Base-by-base conservation (phyloP, 1,140 invertebrate species). In the Drosophila mauritiana region DNA sequence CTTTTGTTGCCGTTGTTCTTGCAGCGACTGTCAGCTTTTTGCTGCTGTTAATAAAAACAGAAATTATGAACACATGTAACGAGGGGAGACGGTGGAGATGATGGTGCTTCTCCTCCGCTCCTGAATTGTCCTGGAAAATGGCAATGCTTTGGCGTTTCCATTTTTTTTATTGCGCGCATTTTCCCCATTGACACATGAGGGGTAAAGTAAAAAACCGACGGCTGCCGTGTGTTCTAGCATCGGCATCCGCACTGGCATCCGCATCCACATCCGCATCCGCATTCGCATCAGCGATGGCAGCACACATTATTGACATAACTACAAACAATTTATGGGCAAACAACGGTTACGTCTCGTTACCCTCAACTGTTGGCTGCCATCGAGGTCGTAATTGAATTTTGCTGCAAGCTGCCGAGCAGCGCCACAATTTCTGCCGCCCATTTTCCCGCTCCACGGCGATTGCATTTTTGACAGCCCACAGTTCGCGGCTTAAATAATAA, bases 281-380 rank as follows among this genome's bases (percentile, higher is more conserved):
- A 22, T 22, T 34, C 22, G 49, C 40, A 61, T 52, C 49, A 34
- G 49, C 69, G 48, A 46, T 62, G 64, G 45, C 62, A 68, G 64
- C 54, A 64, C 56, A 67, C 62, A 85, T 86, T 81, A 86, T 81
- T 86, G 82, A 80, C 83, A 85, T 86, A 85, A 78, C 82, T 81
- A 75, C 82, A 78, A 86, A 86, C 82, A 86, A 81, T 85, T 85
- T 85, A 86, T 85, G 81, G 76, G 82, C 81, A 86, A 85, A 85
- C 82, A 85, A 78, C 73, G 69, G 82, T 86, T 85, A 78, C 82
- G 83, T 86, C 78, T 85, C 82, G 82, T 86, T 85, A 86, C 56
- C 55, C 46, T 75, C 59, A 52, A 40, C 54, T 57, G 48, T 61
- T 62, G 59, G 59, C 70, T 76, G 72, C 58, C 57, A 59, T 73